These are phyloP conservation scores for Aphidius colemani DNA, from an alignment of 2,888 invertebrate genomes.

Conservation along the genomic window DNA sequence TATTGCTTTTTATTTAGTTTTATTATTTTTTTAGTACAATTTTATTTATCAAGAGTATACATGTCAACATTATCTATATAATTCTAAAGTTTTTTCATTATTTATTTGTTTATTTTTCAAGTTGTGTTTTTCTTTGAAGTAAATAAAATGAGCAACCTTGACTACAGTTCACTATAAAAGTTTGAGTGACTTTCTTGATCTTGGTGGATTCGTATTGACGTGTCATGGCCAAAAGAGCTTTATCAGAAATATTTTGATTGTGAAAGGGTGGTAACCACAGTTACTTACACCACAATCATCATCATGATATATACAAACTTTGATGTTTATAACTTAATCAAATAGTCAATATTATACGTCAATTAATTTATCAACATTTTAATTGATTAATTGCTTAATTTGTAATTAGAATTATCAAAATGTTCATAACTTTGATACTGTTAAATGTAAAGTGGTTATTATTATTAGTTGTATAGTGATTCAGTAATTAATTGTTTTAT, in stretches of 20 bases:
- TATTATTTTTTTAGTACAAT: no score
- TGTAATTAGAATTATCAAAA: no score
- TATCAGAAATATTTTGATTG: slow-evolving; percentile 55
- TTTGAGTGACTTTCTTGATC: slow-evolving; percentile 49
- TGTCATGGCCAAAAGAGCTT: slow-evolving; percentile 60
- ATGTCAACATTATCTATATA: no score
- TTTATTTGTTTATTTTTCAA: no score
- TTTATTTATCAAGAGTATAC: no score
- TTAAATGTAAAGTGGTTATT: no score
- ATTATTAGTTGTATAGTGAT: no score
- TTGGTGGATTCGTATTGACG: slow-evolving; percentile 46
- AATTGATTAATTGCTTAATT: neutral
- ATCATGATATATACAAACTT: slow-evolving; percentile 52
- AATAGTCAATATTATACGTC: slow-evolving; percentile 60
- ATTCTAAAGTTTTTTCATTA: no score
- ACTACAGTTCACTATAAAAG: slow-evolving; percentile 53
- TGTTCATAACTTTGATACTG: no score
- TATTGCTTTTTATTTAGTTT: no score
- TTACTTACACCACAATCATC: slow-evolving; percentile 59
- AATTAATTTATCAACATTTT: slow-evolving; percentile 55
- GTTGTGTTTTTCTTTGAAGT: slow-evolving; percentile 45
- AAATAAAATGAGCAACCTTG: slow-evolving; percentile 61
- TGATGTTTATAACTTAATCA: slow-evolving; percentile 52
- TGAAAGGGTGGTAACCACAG: slow-evolving; percentile 58
- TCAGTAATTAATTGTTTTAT: no score